A percentile compares a stretch with the other conserved stretches of the same genome.
Conservation (phyloP, 2,113 vertebrate genomes). For the Tamias sibiricus region DNA sequence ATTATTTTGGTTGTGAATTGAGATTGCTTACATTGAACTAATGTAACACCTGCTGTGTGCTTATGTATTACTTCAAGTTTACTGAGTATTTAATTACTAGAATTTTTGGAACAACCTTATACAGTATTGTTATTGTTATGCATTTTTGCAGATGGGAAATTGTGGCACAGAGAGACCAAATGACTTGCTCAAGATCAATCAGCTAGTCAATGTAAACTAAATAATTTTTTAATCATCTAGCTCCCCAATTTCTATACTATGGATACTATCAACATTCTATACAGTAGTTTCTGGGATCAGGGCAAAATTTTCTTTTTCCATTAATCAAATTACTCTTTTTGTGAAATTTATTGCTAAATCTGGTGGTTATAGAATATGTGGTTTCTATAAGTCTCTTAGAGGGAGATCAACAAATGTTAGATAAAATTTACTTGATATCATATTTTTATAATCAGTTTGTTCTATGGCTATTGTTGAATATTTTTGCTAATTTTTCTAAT, state of each 20-base stretch:
- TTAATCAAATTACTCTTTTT: background rate
- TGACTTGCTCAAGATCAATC: background rate
- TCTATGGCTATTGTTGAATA: background rate
- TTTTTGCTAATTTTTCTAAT: conserved; percentile 3
- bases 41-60: background rate
- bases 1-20: background rate
- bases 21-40: background rate
- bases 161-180: background rate
- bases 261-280: background rate
- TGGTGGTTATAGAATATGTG: background rate
- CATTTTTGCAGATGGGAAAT: background rate
- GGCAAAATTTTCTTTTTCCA: background rate
- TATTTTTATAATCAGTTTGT: background rate
- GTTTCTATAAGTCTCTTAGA: background rate
- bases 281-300: background rate
- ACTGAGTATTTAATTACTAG: background rate
- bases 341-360: background rate
- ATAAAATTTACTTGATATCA: background rate
- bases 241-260: background rate
- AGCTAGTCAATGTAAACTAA: background rate
- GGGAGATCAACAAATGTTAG: background rate
- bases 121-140: background rate
- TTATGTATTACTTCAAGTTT: background rate
- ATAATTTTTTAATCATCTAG: background rate
- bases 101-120: background rate